A percentile compares a stretch with the other conserved stretches of the same genome.
Evolutionary conservation across 2,113 vertebrate species (phyloP).

Genomic region (Notothenia coriiceps): DNA sequence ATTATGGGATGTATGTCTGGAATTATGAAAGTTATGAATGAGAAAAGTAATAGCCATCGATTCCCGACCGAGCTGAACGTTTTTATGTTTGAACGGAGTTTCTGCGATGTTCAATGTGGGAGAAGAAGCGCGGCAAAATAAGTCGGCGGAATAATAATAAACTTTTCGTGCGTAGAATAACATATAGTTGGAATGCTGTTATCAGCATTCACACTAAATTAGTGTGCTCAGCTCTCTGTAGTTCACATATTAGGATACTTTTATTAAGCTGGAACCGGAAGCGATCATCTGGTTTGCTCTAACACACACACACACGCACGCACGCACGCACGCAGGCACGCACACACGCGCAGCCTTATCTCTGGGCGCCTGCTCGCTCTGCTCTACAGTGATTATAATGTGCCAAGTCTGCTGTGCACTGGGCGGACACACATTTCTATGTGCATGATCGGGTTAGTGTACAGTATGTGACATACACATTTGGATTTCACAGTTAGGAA

Average conservation of each 20-base stretch:
- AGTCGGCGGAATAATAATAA: no score
- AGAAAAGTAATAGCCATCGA: no score
- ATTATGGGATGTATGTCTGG: no score
- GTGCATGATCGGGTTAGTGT: slow-evolving; percentile 43
- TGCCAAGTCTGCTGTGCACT: slow-evolving; percentile 45
- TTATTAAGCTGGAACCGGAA: slow-evolving; percentile 43
- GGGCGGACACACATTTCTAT: slow-evolving; percentile 50
- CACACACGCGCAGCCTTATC: slow-evolving; percentile 65
- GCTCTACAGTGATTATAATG: slow-evolving; percentile 54
- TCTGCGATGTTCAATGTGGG: no score
- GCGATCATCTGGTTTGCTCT: slow-evolving; percentile 3
- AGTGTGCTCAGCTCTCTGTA: neutral
- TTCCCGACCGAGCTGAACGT: no score
- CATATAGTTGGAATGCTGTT: no score
- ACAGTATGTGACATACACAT: slow-evolving; percentile 22
- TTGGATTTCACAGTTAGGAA: slow-evolving; percentile 41
- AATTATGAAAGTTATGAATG: no score
- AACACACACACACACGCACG: no score
- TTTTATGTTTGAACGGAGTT: no score
- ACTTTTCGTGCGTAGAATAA: no score
- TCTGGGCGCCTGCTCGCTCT: slow-evolving; percentile 51
- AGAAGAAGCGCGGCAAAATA: no score
- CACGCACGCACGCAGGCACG: neutral
- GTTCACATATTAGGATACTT: slow-evolving; percentile 22
- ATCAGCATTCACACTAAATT: no score